Evolutionary conservation across 2,113 vertebrate genomes (phyloP).

Genomic region (Leucopsar rothschildi): DNA sequence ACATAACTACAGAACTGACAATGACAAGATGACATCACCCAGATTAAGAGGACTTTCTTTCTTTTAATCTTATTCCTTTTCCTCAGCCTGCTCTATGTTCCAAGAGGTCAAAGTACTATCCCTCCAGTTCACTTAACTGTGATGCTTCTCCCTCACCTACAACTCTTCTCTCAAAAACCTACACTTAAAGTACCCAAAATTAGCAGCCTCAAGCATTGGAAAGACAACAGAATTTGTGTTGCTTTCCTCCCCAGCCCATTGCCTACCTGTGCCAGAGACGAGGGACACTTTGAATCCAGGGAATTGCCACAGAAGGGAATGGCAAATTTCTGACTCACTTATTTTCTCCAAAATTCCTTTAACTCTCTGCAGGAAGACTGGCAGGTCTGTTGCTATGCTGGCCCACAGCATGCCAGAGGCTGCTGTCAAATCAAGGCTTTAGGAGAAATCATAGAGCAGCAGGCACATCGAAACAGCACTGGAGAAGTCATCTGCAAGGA

Average conservation of each 20-base stretch:
- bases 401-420: not conserved
- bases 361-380: not conserved
- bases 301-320: not conserved
- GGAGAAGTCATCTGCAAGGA: not conserved
- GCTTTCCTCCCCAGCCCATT: not conserved
- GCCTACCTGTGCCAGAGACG: not conserved
- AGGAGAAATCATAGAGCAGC: not conserved
- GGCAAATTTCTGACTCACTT: not conserved
- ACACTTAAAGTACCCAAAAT: not conserved
- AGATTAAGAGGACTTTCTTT: not conserved
- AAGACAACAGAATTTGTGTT: not conserved
- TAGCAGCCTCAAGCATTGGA: not conserved
- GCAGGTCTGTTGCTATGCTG: not conserved
- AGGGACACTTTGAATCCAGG: not conserved
- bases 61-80: not conserved
- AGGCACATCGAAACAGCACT: not conserved
- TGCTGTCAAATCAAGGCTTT: constrained; percentile 5
- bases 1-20: not conserved
- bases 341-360: not conserved
- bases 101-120: not conserved
- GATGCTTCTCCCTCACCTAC: not conserved
- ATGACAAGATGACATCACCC: not conserved
- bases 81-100: not conserved
- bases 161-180: not conserved
- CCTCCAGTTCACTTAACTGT: not conserved